A percentile compares a stretch with the other conserved stretches of the same genome.
These are phyloP conservation scores for Eumaeus atala DNA, from an alignment of 1,140 invertebrate genomes.

Conservation along the genomic window DNA sequence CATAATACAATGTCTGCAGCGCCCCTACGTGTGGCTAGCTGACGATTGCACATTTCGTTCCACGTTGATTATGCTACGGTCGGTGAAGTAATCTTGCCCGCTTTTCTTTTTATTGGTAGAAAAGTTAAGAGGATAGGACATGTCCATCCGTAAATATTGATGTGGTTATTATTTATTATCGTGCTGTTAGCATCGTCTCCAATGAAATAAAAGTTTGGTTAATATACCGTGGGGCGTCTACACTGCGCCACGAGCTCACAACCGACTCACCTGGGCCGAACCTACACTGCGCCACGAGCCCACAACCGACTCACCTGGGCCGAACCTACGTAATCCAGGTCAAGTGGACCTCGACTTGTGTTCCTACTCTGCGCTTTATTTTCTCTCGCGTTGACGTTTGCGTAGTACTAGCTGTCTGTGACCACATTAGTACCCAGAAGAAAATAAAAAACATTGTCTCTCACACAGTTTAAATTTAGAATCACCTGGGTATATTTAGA, in stretches of 20 bases:
- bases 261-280: conserved; percentile 1
- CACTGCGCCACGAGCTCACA: neutral
- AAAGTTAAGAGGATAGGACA: too few species aligned
- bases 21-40: too few species aligned
- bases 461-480: neutral
- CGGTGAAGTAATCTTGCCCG: too few species aligned
- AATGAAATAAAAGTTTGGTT: neutral
- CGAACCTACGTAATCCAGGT: neutral
- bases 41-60: too few species aligned
- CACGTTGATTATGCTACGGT: too few species aligned
- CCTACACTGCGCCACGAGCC: too few species aligned
- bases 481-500: too few species aligned
- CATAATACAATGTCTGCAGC: too few species aligned
- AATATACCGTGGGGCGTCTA: neutral
- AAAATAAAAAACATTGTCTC: neutral
- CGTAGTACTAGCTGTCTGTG: neutral
- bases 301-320: neutral
- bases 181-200: neutral
- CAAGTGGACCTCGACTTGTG: conserved; percentile 1
- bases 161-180: too few species aligned
- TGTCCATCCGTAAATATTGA: too few species aligned
- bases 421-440: neutral
- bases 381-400: neutral
- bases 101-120: too few species aligned
- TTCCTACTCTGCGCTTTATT: neutral